Evolutionary conservation across 2,888 invertebrate species (phyloP).

Genomic region (Cancer borealis): DNA sequence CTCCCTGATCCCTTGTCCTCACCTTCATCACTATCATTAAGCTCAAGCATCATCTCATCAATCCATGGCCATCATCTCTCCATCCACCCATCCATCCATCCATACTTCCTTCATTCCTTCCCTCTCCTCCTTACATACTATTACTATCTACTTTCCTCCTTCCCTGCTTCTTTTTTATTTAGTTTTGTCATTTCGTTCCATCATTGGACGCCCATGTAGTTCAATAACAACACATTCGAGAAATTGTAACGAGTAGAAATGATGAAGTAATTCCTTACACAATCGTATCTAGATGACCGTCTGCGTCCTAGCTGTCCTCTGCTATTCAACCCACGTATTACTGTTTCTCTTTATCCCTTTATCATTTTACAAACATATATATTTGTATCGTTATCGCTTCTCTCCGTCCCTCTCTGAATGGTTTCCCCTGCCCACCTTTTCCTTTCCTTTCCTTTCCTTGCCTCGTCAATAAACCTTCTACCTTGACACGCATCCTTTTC

Average conservation of each 20-base stretch:
- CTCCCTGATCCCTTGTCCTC: neutral
- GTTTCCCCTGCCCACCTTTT: neutral
- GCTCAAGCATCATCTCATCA: constrained; percentile 20
- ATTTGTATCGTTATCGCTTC: neutral
- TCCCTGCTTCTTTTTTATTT: no score
- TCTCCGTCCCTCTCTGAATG: neutral
- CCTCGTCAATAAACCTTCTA: neutral
- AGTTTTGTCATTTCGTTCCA: no score
- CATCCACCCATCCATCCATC: neutral
- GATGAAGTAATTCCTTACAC: neutral
- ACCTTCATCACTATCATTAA: neutral
- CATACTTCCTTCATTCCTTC: neutral
- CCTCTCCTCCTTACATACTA: neutral
- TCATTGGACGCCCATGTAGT: no score
- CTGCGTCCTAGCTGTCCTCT: neutral
- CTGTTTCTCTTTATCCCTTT: neutral
- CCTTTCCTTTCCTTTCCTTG: no score
- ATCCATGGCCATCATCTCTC: neutral
- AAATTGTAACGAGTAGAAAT: no score
- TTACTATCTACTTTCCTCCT: neutral
- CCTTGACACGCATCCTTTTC: constrained; percentile 3
- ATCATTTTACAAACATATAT: no score
- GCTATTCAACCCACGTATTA: neutral
- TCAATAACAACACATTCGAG: no score
- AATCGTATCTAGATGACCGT: neutral